phyloP scores from a whole-genome alignment of 1,140 invertebrate genomes.

The Pomacea maculata region DNA sequence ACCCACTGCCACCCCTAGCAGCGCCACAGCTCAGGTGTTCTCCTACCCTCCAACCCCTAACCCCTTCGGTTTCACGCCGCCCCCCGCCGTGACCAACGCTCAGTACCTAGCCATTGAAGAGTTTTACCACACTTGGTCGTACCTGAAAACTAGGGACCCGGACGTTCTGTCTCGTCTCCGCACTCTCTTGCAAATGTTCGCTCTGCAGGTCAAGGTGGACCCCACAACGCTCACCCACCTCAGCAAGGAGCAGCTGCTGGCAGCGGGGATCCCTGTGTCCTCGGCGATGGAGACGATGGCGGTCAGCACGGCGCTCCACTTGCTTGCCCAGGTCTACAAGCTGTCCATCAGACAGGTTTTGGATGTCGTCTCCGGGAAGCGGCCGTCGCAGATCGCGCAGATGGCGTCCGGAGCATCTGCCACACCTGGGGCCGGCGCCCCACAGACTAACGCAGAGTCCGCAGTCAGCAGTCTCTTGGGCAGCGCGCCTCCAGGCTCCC shows the following conservation, averaged over 20 bases:
- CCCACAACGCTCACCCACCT: constrained; percentile 3
- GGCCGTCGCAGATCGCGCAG: background rate
- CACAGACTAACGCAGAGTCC: background rate
- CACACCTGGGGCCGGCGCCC: no score
- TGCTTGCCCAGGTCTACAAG: constrained; percentile 2
- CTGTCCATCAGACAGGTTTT: constrained; percentile 8
- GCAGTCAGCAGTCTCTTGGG: background rate
- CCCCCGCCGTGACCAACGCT: background rate
- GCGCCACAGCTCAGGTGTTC: background rate
- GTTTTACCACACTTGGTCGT: constrained; percentile 1
- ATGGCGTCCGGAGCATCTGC: background rate
- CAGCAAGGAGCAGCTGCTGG: constrained; percentile 7
- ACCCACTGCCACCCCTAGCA: no score
- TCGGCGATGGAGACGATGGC: background rate
- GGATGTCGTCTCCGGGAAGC: background rate
- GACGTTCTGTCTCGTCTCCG: background rate
- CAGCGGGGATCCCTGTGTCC: background rate
- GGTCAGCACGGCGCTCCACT: constrained; percentile 1
- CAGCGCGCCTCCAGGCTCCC: background rate
- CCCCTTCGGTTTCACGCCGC: background rate
- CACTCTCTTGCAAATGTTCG: constrained; percentile 7
- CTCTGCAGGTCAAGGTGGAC: background rate
- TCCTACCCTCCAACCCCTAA: background rate
- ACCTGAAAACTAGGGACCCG: constrained; percentile 1
- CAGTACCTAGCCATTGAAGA: background rate